Base-by-base conservation (phyloP, 2,113 vertebrate species). In the Stigmatopora nigra region DNA sequence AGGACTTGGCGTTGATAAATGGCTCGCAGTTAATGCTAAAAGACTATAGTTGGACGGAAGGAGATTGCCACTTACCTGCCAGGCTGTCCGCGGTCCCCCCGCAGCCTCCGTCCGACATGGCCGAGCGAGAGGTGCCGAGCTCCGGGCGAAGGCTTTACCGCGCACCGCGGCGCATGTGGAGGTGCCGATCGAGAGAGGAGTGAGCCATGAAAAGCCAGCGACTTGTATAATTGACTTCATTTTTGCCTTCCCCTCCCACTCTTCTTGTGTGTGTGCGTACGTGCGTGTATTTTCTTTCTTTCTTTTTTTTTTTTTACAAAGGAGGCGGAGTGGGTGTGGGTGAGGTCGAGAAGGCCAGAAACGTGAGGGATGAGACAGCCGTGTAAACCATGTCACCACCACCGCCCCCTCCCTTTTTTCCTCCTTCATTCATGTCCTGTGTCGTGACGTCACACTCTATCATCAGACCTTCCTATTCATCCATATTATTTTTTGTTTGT, bases 221-320 rank as follows among this genome's bases (percentile, higher is more conserved):
- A 63, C 70, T 81, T 82, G 80, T 82, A 83, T 77, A 81, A 78
- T 82, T 84, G 68, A 86, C 76, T 83, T 85, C 71, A 78, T 82
- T 83, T 84, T 83, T 74, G 55, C 49, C 7, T 53, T 17, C 36
- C 19, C 53, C 53, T 56, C 55, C 46, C 64, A 11, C 44, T 52
- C 66, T 75, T 71, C 70, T 38, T n/a, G 64, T 49, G 48, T 41
- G 44, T 14, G 52, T 31, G 25, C 25, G 25, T 31, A 13, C 22
- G 11, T 52, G 19, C 19, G 12, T 56, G 25, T 56, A 25, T 56
- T 56, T 46, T 46, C 11, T 6, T 46, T n/a, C n/a, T n/a, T 46
- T 6, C 14, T 46, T 46, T n/a, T 41, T 58, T 70, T 70, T 65
- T 69, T 68, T 65, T 3, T 3, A 17, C 41, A 69, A 47, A 66